Conservation (phyloP, 2,113 vertebrate genomes). For the Ellobius talpinus region DNA sequence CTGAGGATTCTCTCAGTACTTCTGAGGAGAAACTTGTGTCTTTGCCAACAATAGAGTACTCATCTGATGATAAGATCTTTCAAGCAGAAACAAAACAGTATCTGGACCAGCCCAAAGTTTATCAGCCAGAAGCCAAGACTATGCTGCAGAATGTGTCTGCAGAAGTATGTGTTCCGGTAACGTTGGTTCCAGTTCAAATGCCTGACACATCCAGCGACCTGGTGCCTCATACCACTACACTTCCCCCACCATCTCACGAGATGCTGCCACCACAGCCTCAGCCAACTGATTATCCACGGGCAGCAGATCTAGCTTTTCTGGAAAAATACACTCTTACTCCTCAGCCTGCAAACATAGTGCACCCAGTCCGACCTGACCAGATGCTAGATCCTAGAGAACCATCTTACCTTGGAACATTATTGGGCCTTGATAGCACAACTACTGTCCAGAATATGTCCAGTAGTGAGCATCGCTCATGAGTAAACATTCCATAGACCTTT, state of each 20-base stretch:
- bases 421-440: constrained; percentile 92
- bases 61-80: constrained; percentile 87
- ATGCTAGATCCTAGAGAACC: constrained; percentile 96
- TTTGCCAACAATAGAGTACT: constrained; percentile 84
- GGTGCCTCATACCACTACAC: constrained; percentile 84
- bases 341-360: constrained; percentile 94
- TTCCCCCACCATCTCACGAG: constrained; percentile 84
- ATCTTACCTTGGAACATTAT: constrained; percentile 94
- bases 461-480: constrained; percentile 87
- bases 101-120: constrained; percentile 88
- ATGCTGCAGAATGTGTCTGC: constrained; percentile 86
- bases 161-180: constrained; percentile 91
- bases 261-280: constrained; percentile 87
- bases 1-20: constrained; percentile 86
- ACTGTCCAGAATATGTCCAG: constrained; percentile 90
- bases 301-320: constrained; percentile 94
- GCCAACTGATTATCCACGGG: constrained; percentile 90
- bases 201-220: constrained; percentile 86
- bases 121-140: constrained; percentile 88
- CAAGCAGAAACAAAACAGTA: constrained; percentile 86
- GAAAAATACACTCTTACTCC: constrained; percentile 97
- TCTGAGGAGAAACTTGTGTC: constrained; percentile 88
- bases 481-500: constrained; percentile 80
- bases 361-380: constrained; percentile 94
- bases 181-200: constrained; percentile 92